Conservation (phyloP, 1,140 invertebrate species). For the Aphelenchoides fujianensis region DNA sequence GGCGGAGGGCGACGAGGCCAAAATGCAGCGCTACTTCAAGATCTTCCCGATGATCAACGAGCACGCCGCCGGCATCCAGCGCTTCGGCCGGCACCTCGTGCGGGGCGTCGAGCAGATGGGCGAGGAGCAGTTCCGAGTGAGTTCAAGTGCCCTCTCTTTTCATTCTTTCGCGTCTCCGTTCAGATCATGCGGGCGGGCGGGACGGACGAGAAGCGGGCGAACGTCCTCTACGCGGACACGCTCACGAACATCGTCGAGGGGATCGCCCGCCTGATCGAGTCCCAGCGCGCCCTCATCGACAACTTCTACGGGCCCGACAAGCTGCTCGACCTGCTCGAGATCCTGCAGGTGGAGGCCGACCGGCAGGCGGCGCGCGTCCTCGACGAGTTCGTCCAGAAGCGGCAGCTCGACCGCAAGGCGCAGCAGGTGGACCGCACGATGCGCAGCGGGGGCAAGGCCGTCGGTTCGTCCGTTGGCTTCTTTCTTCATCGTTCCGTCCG, state of each 20-base stretch:
- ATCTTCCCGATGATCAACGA: conserved; percentile 91
- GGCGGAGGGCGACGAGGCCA: conserved; percentile 77
- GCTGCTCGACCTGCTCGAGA: conserved; percentile 52
- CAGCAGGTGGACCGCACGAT: conserved; percentile 26
- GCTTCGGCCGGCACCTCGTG: conserved; percentile 86
- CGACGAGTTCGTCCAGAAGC: conserved; percentile 74
- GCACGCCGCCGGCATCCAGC: conserved; percentile 82
- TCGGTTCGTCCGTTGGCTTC: not conserved
- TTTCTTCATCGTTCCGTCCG: conserved; percentile 1
- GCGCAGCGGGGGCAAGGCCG: not conserved
- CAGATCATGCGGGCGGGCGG: conserved; percentile 59
- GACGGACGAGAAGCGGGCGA: conserved; percentile 71
- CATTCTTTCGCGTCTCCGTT: no score
- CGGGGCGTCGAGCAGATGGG: conserved; percentile 63
- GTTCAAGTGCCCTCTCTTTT: no score
- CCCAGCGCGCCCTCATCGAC: conserved; percentile 86
- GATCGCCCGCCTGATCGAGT: conserved; percentile 80
- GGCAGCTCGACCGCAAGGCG: conserved; percentile 62
- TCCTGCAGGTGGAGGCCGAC: conserved; percentile 75
- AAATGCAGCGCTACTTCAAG: conserved; percentile 93
- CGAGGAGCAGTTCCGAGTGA: conserved; percentile 68
- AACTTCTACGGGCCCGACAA: conserved; percentile 77
- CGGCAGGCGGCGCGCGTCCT: conserved; percentile 71
- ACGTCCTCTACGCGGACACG: conserved; percentile 77
- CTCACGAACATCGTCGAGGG: conserved; percentile 81